A percentile compares a stretch with the other conserved stretches of the same genome.
phyloP scores from a whole-genome alignment of 2,113 vertebrate genomes.

The Himantopus leucocephalus region DNA sequence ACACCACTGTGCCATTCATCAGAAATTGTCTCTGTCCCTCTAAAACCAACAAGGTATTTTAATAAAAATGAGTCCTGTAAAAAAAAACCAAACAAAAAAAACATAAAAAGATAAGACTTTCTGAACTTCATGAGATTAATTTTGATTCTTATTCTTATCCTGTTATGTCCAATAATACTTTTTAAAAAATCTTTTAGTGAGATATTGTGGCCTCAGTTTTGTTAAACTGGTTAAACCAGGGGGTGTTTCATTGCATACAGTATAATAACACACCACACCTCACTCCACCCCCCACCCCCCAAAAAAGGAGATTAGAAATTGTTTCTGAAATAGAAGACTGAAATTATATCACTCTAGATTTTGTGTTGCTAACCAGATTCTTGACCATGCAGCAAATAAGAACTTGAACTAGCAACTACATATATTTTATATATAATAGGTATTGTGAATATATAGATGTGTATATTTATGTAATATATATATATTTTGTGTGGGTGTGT shows the following conservation, averaged over 20 bases:
- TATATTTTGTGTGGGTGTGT: background rate
- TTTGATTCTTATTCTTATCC: background rate
- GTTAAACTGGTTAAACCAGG: background rate
- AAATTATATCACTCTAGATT: background rate
- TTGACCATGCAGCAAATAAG: background rate
- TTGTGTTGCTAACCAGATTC: background rate
- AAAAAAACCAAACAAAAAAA: background rate
- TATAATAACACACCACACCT: background rate
- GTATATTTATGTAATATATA: background rate
- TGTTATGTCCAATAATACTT: background rate
- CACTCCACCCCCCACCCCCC: background rate
- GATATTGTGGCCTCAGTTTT: background rate
- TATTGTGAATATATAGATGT: background rate
- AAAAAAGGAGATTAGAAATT: background rate
- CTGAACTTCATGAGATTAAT: background rate
- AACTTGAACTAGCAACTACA: background rate
- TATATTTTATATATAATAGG: background rate
- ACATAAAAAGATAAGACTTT: background rate
- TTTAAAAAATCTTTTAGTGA: background rate
- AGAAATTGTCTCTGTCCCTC: slow-evolving; percentile 1
- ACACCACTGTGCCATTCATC: background rate
- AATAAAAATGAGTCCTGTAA: background rate
- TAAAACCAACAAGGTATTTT: background rate
- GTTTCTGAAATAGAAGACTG: background rate
- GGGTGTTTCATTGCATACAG: background rate